These are phyloP conservation scores for Clavelina lepadiformis DNA, from an alignment of 23 tunicate genomes.

Conservation along the genomic window DNA sequence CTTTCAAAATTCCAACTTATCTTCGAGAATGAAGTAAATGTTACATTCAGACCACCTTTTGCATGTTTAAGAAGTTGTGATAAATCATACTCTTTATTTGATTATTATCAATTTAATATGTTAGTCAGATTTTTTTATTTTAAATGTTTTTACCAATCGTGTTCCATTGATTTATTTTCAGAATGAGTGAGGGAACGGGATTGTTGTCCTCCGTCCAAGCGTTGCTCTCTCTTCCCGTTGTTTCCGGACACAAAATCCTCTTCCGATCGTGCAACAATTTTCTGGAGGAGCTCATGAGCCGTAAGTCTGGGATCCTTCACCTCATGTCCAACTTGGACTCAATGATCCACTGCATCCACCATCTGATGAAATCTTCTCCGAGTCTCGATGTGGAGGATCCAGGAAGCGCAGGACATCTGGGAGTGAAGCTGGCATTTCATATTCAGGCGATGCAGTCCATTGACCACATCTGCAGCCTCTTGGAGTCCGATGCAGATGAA, in stretches of 20 bases:
- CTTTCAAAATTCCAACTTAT: too few relatives aligned
- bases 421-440: constrained; percentile 52
- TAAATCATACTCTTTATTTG: too few relatives aligned
- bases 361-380: constrained; percentile 51
- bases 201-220: constrained; percentile 66
- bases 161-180: constrained; percentile 14
- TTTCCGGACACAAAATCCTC: constrained; percentile 46
- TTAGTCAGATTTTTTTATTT: too few relatives aligned
- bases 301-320: constrained; percentile 44
- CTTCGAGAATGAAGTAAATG: too few relatives aligned
- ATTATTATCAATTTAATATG: too few relatives aligned
- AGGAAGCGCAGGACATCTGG: constrained; percentile 61
- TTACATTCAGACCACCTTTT: too few relatives aligned
- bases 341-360: constrained; percentile 39
- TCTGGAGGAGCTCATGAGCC: constrained; percentile 38
- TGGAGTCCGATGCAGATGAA: constrained; percentile 29
- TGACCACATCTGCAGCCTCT: constrained; percentile 53
- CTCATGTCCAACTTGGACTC: constrained; percentile 47
- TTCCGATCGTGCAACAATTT: constrained; percentile 41
- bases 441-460: constrained; percentile 62
- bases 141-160: too few relatives aligned
- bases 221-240: constrained; percentile 50
- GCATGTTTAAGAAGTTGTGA: too few relatives aligned
- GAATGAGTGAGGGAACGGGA: constrained; percentile 51
- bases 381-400: constrained; percentile 44